Evolutionary conservation across 2,888 invertebrate species (phyloP).

Genomic region (Drosophila rubida): DNA sequence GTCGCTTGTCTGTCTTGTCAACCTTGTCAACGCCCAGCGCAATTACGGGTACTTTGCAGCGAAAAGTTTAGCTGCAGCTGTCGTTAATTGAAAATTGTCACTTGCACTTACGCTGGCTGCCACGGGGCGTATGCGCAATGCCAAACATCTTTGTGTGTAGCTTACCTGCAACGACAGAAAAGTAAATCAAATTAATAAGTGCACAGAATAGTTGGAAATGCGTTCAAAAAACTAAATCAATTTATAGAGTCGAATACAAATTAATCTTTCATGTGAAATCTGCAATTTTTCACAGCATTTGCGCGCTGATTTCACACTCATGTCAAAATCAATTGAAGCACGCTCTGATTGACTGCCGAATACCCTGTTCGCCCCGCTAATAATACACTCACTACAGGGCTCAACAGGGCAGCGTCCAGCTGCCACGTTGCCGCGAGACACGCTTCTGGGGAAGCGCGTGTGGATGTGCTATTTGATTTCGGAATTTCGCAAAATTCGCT

Average conservation of each 20-base stretch:
- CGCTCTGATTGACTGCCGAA: background rate
- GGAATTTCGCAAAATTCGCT: conserved; percentile 32
- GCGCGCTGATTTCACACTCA: background rate
- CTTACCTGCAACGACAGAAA: conserved; percentile 61
- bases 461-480: conserved; percentile 8
- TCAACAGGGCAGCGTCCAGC: background rate
- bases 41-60: background rate
- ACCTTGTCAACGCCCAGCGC: conserved; percentile 52
- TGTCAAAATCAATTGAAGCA: background rate
- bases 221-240: background rate
- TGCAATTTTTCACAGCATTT: background rate
- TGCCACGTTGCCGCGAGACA: background rate
- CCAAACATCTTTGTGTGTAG: conserved; percentile 25
- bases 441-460: conserved; percentile 12
- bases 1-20: conserved; percentile 59
- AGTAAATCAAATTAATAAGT: background rate
- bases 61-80: conserved; percentile 37
- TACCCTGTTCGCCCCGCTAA: background rate
- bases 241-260: background rate
- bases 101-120: conserved; percentile 58
- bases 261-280: background rate
- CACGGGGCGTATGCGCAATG: conserved; percentile 13
- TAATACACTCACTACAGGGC: too few species aligned
- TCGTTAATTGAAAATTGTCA: conserved; percentile 62
- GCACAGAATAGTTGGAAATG: background rate